These are phyloP conservation scores for Callyntrura guangdongensis DNA, from an alignment of 2,888 invertebrate genomes.

Conservation along the genomic window DNA sequence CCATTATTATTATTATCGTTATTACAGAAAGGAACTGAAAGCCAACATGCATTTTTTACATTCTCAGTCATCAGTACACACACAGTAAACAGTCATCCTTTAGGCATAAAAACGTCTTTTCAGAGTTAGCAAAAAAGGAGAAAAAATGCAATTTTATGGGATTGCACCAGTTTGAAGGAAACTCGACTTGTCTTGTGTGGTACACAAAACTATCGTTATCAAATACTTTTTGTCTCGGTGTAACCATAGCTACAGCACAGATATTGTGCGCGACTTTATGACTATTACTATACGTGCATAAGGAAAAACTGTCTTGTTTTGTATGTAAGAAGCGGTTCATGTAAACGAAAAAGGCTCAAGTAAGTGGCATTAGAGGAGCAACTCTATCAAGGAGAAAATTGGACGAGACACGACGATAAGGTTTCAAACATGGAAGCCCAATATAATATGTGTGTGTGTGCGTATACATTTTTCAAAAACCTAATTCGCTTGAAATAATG, in stretches of 20 bases:
- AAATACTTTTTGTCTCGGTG: conserved; percentile 23
- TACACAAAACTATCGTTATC: conserved; percentile 41
- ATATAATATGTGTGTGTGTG: not conserved
- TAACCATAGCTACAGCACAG: not conserved
- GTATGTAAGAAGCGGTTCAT: not conserved
- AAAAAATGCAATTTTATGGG: conserved; percentile 75
- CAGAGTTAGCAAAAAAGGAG: conserved; percentile 46
- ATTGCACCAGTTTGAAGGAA: conserved; percentile 65
- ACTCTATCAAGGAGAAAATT: conserved; percentile 57
- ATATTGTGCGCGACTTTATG: not conserved
- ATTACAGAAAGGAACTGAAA: not conserved
- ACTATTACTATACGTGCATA: not conserved
- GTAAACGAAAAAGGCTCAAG: conserved; percentile 20
- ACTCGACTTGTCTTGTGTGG: conserved; percentile 40
- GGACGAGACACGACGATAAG: conserved; percentile 36
- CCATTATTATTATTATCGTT: conserved; percentile 13
- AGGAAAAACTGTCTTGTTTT: not conserved
- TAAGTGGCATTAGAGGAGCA: conserved; percentile 39
- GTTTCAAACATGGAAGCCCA: not conserved
- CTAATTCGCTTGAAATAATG: conserved; percentile 56
- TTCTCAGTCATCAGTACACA: conserved; percentile 15
- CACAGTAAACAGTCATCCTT: not conserved
- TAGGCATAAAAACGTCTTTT: conserved; percentile 13
- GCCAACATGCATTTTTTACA: conserved; percentile 32
- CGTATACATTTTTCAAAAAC: conserved; percentile 37